Base-by-base conservation (phyloP, 2,113 vertebrate species). In the Vicugna pacos region DNA sequence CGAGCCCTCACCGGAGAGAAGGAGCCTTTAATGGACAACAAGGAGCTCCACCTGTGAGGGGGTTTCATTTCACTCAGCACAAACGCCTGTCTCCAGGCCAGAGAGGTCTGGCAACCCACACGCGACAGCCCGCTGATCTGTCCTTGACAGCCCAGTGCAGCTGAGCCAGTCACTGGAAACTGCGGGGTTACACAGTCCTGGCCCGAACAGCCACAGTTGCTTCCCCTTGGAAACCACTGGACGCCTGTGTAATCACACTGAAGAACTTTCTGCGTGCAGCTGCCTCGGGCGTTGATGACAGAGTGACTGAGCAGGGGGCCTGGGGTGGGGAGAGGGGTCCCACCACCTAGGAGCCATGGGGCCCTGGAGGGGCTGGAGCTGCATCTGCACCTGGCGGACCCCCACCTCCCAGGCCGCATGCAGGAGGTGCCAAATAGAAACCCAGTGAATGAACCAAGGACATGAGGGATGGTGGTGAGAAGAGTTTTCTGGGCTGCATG, bases 191-290 rank as follows among this genome's bases (percentile, higher is more conserved):
- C 67, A 22, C 58, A 79, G 26, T 94, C 93, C 93, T 28, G 69
- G 95, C 82, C 85, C 0, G 0, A 52, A 96, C 35, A 83, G 2
- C 10, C 1, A 58, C 6, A 4, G 15, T 95, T 60, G 72, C 38
- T 14, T 30, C 70, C 86, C 92, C 97, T 95, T 60, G 75, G 96
- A 93, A 96, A 92, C 42, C 92, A 90, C 73, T 93, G 65, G 62
- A 86, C 26, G 73, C 56, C 52, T 3, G 1, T 2, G 28, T 90
- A 91, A 97, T 97, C 96, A 84, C 97, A 56, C 14, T 6, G 13
- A 48, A 60, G 93, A 90, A 82, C 97, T 95, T 98, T 97, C 97
- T 98, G 91, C 13, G 26, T 6, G 38, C 0, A 24, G 26, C 32
- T 8, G 1, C 50, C 50, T 97, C 95, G 48, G 0, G 2, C 96